phyloP scores from a whole-genome alignment of 2,113 vertebrate genomes.

The Azemiops feae region DNA sequence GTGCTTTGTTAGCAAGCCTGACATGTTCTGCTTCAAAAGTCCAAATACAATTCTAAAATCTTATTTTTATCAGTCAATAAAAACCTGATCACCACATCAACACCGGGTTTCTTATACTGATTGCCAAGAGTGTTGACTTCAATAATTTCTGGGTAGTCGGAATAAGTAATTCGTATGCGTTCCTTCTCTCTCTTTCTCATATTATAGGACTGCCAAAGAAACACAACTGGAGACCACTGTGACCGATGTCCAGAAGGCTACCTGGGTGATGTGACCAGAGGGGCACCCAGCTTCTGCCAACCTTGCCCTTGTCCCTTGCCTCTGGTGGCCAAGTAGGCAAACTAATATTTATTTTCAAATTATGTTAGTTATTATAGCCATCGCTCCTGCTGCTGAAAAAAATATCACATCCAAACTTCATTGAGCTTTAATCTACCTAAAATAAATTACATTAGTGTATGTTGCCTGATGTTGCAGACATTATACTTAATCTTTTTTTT shows the following conservation, averaged over 20 bases:
- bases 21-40: neutral
- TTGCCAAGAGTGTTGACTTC: neutral
- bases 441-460: neutral
- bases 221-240: conserved; percentile 88
- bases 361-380: conserved; percentile 4
- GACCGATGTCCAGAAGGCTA: conserved; percentile 87
- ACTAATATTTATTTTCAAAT: neutral
- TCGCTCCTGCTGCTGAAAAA: neutral
- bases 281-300: conserved; percentile 71
- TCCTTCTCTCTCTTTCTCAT: conserved; percentile 20
- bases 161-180: conserved; percentile 15
- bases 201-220: conserved; percentile 82
- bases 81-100: neutral
- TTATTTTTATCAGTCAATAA: neutral
- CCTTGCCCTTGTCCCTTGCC: conserved; percentile 90
- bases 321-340: conserved; percentile 80
- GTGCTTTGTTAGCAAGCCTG: neutral
- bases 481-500: neutral
- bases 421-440: neutral
- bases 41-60: neutral
- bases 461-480: neutral
- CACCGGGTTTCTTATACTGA: neutral
- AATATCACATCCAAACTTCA: neutral
- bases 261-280: conserved; percentile 61
- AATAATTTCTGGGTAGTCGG: neutral